Percentiles rank a stretch among this genome's conserved stretches.
These are phyloP conservation scores for Notothenia rossii DNA, from an alignment of 2,113 vertebrate genomes.

Conservation along the genomic window DNA sequence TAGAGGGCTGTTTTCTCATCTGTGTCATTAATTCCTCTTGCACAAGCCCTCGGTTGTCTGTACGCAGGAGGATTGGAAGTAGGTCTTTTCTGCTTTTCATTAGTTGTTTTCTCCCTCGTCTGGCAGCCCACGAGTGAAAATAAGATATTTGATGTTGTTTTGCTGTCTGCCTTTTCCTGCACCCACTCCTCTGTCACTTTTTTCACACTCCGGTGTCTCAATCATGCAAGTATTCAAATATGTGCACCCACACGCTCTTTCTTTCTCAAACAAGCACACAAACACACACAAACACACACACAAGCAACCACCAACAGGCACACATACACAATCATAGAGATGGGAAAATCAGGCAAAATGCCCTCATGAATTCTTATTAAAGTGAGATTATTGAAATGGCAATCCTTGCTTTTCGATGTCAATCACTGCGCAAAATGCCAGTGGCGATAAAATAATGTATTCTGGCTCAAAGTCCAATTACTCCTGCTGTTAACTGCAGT, in stretches of 20 bases:
- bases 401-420: conserved; percentile 61
- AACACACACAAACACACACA: conserved; percentile 7
- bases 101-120: conserved; percentile 11
- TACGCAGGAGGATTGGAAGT: conserved; percentile 41
- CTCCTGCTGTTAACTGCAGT: conserved; percentile 43
- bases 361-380: conserved; percentile 69
- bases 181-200: conserved; percentile 44
- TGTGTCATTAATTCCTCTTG: conserved; percentile 62
- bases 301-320: neutral
- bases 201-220: conserved; percentile 29
- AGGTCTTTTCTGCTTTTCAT: conserved; percentile 38
- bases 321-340: conserved; percentile 21
- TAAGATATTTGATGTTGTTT: conserved; percentile 60
- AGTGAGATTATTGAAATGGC: conserved; percentile 68
- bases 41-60: conserved; percentile 23
- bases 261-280: conserved; percentile 23
- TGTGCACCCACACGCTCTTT: conserved; percentile 43
- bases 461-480: conserved; percentile 57
- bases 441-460: conserved; percentile 48
- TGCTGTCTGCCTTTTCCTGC: conserved; percentile 42
- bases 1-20: conserved; percentile 60
- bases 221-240: conserved; percentile 40
- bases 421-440: conserved; percentile 63
- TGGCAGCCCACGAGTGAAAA: conserved; percentile 44
- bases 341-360: conserved; percentile 55